phyloP scores from a whole-genome alignment of 2,113 vertebrate species.

The Eonycteris spelaea region DNA sequence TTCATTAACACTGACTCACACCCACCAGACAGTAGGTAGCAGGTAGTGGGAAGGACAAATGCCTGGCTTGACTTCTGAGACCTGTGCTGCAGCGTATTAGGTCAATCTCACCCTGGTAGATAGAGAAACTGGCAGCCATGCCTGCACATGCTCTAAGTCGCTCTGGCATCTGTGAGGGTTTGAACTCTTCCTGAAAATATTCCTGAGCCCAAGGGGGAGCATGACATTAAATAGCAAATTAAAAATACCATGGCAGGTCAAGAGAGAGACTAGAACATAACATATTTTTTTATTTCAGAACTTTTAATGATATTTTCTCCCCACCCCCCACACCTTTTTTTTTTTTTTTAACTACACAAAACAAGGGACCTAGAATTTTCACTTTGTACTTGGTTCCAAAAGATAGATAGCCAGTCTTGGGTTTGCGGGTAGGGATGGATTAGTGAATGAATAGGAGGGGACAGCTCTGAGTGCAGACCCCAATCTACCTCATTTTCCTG shows the following conservation, averaged over 20 bases:
- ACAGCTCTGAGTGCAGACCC: neutral
- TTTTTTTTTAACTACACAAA: no score
- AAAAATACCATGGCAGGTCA: neutral
- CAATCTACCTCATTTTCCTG: neutral
- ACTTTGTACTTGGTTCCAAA: neutral
- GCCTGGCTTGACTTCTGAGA: neutral
- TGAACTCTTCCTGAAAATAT: neutral
- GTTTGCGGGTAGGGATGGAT: neutral
- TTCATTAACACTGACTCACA: neutral
- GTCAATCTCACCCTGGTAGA: neutral
- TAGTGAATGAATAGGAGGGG: neutral
- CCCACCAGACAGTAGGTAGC: neutral
- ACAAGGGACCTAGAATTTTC: neutral
- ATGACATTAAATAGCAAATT: neutral
- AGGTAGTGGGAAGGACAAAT: neutral
- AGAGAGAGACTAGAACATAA: neutral
- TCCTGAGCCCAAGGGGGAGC: neutral
- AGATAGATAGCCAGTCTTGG: neutral
- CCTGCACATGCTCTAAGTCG: fast-evolving
- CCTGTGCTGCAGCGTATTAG: fast-evolving
- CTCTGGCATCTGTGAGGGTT: neutral
- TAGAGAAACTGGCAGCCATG: neutral
- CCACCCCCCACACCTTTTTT: no score
- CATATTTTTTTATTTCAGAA: neutral
- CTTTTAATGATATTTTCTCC: neutral